These are phyloP conservation scores for Sebastes paucispinis DNA, from an alignment of 2,797 vertebrate species.

Conservation along the genomic window DNA sequence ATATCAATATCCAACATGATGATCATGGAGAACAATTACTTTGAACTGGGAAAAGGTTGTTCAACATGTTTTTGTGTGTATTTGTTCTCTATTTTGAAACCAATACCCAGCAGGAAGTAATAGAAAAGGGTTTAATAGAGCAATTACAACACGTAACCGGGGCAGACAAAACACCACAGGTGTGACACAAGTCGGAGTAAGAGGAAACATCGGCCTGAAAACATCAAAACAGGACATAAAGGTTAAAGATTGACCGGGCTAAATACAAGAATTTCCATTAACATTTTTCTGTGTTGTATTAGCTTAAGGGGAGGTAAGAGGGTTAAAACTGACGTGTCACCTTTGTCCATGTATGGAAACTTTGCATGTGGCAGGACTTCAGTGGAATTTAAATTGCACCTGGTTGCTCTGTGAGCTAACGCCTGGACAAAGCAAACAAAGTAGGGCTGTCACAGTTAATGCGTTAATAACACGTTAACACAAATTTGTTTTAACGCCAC, in stretches of 20 bases:
- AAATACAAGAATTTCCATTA: conserved; percentile 1
- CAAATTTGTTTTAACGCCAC: too few relatives aligned
- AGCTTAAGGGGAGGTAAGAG: not conserved
- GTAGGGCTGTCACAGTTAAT: too few relatives aligned
- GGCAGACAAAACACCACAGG: not conserved
- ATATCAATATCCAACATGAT: not conserved
- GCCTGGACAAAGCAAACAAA: not conserved
- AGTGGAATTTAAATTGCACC: conserved; percentile 10
- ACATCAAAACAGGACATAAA: not conserved
- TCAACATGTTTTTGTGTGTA: not conserved
- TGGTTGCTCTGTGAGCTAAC: not conserved
- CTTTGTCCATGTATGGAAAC: not conserved
- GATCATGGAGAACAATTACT: not conserved
- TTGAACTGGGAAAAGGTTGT: conserved; percentile 5
- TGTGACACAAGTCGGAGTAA: not conserved
- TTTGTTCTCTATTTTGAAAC: conserved; percentile 15
- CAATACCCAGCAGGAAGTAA: conserved; percentile 15
- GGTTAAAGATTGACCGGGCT: conserved; percentile 48
- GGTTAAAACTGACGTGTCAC: not conserved
- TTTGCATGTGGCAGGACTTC: not conserved
- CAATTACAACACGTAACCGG: not conserved
- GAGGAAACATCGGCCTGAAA: not conserved
- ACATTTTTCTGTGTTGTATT: not conserved
- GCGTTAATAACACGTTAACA: too few relatives aligned
- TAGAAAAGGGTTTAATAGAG: not conserved